Conservation (phyloP, 1,140 invertebrate species). For the Brachionus plicatilis region DNA sequence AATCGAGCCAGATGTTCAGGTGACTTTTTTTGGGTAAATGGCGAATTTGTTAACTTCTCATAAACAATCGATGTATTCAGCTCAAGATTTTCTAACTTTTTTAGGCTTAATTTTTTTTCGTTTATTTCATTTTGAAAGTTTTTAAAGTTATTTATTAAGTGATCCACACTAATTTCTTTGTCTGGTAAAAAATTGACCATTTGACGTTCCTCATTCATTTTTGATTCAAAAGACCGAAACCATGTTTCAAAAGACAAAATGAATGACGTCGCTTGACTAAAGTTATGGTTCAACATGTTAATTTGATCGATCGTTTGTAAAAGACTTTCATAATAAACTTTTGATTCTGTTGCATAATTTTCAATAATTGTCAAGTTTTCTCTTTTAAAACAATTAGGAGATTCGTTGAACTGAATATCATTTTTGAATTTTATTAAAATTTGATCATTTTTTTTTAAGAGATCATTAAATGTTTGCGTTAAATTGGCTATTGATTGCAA, state of each 20-base stretch:
- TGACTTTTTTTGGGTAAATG: background rate
- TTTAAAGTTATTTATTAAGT: background rate
- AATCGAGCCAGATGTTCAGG: background rate
- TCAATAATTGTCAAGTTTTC: background rate
- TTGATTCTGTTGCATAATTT: background rate
- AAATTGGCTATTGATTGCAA: background rate
- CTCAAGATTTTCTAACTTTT: background rate
- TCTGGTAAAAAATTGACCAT: background rate
- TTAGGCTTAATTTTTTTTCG: background rate
- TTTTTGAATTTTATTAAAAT: background rate
- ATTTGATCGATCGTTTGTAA: background rate
- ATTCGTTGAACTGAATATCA: background rate
- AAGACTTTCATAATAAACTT: background rate
- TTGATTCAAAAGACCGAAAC: background rate
- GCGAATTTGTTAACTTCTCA: background rate
- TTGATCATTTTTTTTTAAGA: background rate
- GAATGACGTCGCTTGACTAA: background rate
- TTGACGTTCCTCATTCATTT: background rate
- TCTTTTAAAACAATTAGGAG: background rate
- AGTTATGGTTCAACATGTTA: background rate
- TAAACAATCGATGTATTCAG: background rate
- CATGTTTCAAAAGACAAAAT: background rate
- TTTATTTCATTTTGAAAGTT: background rate
- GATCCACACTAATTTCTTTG: background rate
- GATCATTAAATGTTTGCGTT: background rate